A percentile compares a stretch with the other conserved stretches of the same genome.
Conservation (phyloP, 1,140 invertebrate genomes). For the Drosophila repletoides region DNA sequence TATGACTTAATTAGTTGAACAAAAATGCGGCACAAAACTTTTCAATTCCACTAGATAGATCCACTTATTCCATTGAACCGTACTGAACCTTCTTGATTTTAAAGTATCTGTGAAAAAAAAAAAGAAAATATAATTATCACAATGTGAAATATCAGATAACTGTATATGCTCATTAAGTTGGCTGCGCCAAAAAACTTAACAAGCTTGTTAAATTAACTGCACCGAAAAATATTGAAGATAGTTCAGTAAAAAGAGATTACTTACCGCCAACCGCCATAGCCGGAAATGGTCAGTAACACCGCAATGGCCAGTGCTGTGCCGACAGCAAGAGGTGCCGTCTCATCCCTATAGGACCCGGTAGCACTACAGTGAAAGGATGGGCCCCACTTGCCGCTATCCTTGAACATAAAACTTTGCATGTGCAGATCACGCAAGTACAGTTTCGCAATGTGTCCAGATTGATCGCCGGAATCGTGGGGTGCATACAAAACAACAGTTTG, state of each 20-base stretch:
- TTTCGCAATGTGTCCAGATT: slow-evolving; percentile 83
- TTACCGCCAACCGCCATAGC: slow-evolving; percentile 88
- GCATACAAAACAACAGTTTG: slow-evolving; percentile 76
- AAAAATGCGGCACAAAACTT: slow-evolving; percentile 41
- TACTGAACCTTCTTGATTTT: slow-evolving; percentile 96
- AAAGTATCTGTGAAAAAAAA: slow-evolving; percentile 88
- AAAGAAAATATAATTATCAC: background rate
- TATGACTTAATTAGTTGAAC: slow-evolving; percentile 32
- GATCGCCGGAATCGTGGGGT: slow-evolving; percentile 76
- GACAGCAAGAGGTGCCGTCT: slow-evolving; percentile 93
- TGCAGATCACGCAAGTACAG: slow-evolving; percentile 84
- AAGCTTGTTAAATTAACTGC: background rate
- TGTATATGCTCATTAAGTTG: too few relatives aligned
- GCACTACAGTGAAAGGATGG: slow-evolving; percentile 84
- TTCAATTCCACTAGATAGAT: slow-evolving; percentile 4
- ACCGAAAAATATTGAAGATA: background rate
- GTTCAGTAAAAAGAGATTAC: background rate
- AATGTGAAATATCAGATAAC: background rate
- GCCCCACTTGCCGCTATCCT: slow-evolving; percentile 84
- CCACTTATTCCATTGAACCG: slow-evolving; percentile 93
- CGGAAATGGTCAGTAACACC: slow-evolving; percentile 90
- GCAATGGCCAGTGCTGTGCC: slow-evolving; percentile 92
- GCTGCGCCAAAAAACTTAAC: background rate
- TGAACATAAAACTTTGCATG: slow-evolving; percentile 86
- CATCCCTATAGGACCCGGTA: slow-evolving; percentile 85